Conservation (phyloP, 2,797 vertebrate genomes). For the Oreochromis grahami region DNA sequence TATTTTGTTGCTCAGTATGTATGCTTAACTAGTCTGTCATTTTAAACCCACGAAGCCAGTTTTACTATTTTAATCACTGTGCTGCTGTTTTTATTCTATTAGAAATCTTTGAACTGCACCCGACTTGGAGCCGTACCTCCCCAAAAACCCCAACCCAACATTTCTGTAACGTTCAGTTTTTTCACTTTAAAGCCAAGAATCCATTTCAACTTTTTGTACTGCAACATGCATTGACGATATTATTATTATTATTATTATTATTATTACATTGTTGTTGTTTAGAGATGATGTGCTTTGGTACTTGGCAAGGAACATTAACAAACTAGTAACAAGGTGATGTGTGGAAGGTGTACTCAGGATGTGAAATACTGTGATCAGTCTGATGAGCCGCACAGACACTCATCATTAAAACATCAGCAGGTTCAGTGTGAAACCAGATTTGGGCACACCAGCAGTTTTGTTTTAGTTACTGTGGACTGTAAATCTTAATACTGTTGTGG, state of each 20-base stretch:
- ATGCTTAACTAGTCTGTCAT: neutral
- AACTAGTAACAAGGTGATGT: neutral
- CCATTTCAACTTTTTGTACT: neutral
- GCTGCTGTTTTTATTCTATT: slow-evolving; percentile 8
- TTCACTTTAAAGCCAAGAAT: neutral
- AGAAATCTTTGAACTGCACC: neutral
- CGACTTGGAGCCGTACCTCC: neutral
- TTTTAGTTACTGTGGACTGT: neutral
- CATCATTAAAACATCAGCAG: neutral
- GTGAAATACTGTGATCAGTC: slow-evolving; percentile 44
- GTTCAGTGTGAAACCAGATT: neutral
- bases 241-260: neutral
- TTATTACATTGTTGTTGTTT: neutral
- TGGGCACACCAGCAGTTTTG: neutral
- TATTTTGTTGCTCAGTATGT: neutral
- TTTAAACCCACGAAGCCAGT: neutral
- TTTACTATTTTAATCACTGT: slow-evolving; percentile 36
- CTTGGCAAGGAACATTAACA: neutral
- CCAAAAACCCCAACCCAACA: neutral
- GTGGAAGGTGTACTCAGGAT: slow-evolving; percentile 19
- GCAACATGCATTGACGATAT: neutral
- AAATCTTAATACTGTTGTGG: neutral
- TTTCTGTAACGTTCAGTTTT: neutral
- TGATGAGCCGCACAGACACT: neutral
- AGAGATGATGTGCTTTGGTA: neutral